Conservation (phyloP, 92 coral and sea anemone genomes). For the Phenganax marumi region DNA sequence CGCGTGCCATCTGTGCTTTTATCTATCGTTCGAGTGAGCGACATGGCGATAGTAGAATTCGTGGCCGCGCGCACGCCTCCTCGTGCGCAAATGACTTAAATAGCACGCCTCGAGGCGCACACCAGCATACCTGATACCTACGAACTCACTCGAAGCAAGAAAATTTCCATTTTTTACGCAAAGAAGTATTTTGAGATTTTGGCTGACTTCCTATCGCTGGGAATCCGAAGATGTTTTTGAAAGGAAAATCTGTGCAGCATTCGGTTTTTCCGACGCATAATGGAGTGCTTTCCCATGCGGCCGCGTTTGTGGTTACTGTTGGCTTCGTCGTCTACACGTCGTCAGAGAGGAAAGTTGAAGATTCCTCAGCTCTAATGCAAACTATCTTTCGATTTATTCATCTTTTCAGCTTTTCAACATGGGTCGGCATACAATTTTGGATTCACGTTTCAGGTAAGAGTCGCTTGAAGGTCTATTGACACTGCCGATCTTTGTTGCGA, state of each 20-base stretch:
- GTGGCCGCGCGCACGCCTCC: too few relatives aligned
- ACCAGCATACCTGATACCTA: too few relatives aligned
- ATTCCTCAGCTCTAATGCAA: background rate
- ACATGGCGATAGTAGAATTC: too few relatives aligned
- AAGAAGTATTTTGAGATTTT: background rate
- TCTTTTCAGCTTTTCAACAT: conserved; percentile 31
- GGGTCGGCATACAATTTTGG: conserved; percentile 44
- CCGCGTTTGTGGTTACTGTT: conserved; percentile 35
- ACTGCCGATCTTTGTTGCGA: too few relatives aligned
- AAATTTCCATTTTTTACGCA: background rate
- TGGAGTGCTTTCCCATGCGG: conserved; percentile 37
- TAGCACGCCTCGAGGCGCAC: too few relatives aligned
- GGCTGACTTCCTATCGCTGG: background rate
- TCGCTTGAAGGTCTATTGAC: background rate
- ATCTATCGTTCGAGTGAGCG: too few relatives aligned
- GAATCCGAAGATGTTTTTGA: background rate
- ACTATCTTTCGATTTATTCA: conserved; percentile 18
- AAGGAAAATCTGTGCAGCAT: background rate
- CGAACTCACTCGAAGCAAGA: background rate
- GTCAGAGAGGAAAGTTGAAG: background rate
- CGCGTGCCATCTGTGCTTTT: too few relatives aligned
- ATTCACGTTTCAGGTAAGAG: conserved; percentile 38
- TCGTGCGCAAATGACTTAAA: too few relatives aligned
- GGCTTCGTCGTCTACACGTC: conserved; percentile 33
- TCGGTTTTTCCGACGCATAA: conserved; percentile 37